Evolutionary conservation across 2,113 vertebrate species (phyloP), one percentile per base, ranked within the genome.

Genomic region (Sinocyclocheilus maitianheensis): DNA sequence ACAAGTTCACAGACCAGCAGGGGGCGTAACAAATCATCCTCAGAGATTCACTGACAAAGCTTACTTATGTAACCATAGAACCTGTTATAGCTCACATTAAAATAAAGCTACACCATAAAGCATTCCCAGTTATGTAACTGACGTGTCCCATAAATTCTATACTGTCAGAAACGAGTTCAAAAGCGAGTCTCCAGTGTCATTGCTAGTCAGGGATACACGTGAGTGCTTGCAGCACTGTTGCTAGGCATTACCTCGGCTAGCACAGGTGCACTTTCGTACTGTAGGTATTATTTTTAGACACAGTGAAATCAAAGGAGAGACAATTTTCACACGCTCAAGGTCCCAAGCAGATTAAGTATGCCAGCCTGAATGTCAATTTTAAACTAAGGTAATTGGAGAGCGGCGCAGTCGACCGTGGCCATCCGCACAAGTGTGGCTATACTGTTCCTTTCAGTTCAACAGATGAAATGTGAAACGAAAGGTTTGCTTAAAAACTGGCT

Each of bases 301-400:
- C n/a, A 10, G 14, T 53, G 30, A 71, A 83, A 83, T 86, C 85
- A 90, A 88, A 84, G 84, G 69, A 84, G 79, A 83, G 20, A 40
- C 58, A 77, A 51, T 62, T 43, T 26, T 26, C 53, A 0, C 75
- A 77, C 14, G 34, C 82, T 86, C 51, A 53, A 88, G 82, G 74
- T 62, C 78, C 30, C 55, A 37, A 30, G 78, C 74, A 85, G 77
- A 90, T 88, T 63, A 88, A 69, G 43, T 34, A 71, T 67, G 65
- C 72, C 51, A 84, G 80, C 63, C 79, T 77, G 76, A 85, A 87
- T 86, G 67, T 81, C 74, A 75, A 22, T 79, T 79, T 48, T 51
- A 72, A 62, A 84, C 81, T 80, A 81, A 87, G 67, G 78, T 55
- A 85, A 71, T 85, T 75, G 63, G 48, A 77, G 82, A 85, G 83